Evolutionary conservation across 35 echinoderm and acorn worm species (phyloP).

Genomic region (Holothuria glaberrima): DNA sequence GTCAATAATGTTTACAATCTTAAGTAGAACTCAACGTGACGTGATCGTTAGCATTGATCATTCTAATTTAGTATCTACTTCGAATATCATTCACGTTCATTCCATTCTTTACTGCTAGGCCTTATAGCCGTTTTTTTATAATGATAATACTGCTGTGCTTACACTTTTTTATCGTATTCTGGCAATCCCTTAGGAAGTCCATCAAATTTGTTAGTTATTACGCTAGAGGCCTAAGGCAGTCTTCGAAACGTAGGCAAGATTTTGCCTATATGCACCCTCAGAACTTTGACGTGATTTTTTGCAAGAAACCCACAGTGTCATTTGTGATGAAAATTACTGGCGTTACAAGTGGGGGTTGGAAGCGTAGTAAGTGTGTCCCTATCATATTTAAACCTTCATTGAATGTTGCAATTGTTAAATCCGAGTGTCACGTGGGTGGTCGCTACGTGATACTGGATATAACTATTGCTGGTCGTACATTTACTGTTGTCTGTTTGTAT

Average conservation of each 20-base stretch:
- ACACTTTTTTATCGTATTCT: neutral
- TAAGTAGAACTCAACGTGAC: neutral
- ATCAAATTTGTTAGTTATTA: neutral
- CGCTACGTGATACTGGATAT: neutral
- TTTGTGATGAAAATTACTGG: constrained; percentile 30
- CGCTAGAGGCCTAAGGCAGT: neutral
- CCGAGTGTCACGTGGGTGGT: neutral
- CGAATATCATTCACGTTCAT: neutral
- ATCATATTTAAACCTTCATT: neutral
- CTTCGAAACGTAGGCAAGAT: neutral
- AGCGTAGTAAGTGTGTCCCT: constrained; percentile 1
- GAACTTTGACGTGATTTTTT: constrained; percentile 39
- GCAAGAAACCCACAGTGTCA: constrained; percentile 51
- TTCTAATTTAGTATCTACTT: neutral
- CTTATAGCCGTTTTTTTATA: neutral
- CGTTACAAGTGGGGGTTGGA: constrained; percentile 47
- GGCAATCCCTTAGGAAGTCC: neutral
- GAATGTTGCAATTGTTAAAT: neutral
- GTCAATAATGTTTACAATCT: neutral
- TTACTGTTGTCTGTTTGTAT: neutral
- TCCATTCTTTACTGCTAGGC: neutral
- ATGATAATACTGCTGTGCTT: neutral
- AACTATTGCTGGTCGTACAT: neutral
- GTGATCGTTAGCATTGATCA: neutral
- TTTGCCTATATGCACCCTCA: neutral